Percentiles rank a stretch among this genome's conserved stretches.
phyloP scores from a whole-genome alignment of 2,113 vertebrate species.

The Gasterosteus aculeatus region DNA sequence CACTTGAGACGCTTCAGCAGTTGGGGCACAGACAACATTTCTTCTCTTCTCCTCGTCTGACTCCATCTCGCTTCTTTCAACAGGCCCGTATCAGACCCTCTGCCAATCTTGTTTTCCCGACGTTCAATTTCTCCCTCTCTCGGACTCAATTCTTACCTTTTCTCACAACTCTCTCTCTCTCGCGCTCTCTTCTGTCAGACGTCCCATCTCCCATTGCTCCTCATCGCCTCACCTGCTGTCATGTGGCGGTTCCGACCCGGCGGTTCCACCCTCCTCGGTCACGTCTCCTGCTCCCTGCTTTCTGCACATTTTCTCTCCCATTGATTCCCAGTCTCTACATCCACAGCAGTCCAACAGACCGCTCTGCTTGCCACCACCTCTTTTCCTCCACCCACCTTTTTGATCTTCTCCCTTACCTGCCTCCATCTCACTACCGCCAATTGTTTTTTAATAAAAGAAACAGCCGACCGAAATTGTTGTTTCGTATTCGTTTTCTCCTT shows the following conservation, averaged over 20 bases:
- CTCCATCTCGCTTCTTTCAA: conserved; percentile 66
- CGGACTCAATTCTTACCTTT: conserved; percentile 42
- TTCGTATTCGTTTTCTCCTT: conserved; percentile 16
- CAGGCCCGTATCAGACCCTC: conserved; percentile 55
- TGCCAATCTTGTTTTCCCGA: conserved; percentile 47
- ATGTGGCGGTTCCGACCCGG: conserved; percentile 59
- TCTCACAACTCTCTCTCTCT: conserved; percentile 39
- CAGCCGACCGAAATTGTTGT: conserved; percentile 31
- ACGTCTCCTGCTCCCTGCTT: conserved; percentile 55
- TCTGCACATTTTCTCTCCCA: conserved; percentile 65
- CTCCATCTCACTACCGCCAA: conserved; percentile 27
- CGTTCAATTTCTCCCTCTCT: conserved; percentile 48
- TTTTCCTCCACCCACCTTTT: conserved; percentile 36
- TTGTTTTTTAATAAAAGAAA: conserved; percentile 16
- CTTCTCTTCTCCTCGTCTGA: conserved; percentile 69
- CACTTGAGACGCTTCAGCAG: conserved; percentile 66
- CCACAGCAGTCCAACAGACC: conserved; percentile 48
- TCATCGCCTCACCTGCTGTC: conserved; percentile 70
- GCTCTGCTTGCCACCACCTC: conserved; percentile 49
- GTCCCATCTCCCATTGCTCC: conserved; percentile 60
- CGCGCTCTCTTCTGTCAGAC: conserved; percentile 34
- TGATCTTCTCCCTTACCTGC: conserved; percentile 28
- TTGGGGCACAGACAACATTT: conserved; percentile 65
- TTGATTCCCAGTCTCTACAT: conserved; percentile 60
- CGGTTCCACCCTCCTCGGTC: conserved; percentile 61